These are phyloP conservation scores for Pseudococcus viburni DNA, from an alignment of 2,888 invertebrate species.

Conservation along the genomic window DNA sequence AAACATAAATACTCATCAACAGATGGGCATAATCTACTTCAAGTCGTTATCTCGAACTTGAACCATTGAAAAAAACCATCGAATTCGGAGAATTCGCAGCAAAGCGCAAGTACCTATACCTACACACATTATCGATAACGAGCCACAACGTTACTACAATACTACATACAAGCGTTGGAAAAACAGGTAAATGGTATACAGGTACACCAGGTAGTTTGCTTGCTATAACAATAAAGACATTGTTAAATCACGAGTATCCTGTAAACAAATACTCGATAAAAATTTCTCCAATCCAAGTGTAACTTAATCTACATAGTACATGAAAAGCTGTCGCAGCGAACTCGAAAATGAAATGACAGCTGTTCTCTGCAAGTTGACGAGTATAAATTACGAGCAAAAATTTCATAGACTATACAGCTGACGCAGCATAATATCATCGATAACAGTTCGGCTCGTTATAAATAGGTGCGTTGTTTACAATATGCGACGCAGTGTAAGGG, in stretches of 20 bases:
- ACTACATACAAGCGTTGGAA: too few relatives aligned
- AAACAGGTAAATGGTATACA: neutral
- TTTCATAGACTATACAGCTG: neutral
- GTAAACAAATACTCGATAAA: slow-evolving; percentile 45
- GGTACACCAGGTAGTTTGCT: neutral
- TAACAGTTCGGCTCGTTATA: neutral
- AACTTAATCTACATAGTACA: neutral
- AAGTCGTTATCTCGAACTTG: too few relatives aligned
- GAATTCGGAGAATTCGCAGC: too few relatives aligned
- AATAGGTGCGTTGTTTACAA: neutral
- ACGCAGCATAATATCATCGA: slow-evolving; percentile 13
- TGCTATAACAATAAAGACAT: neutral
- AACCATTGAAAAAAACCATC: too few relatives aligned
- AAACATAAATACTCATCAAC: too few relatives aligned
- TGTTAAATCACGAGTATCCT: neutral
- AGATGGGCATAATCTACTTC: too few relatives aligned
- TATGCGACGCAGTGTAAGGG: neutral
- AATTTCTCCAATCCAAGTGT: slow-evolving; percentile 11
- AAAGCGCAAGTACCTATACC: too few relatives aligned
- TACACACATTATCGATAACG: too few relatives aligned
- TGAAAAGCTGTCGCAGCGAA: slow-evolving; percentile 10
- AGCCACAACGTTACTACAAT: too few relatives aligned
- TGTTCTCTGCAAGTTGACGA: neutral
- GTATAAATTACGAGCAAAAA: neutral
- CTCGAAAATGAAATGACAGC: slow-evolving; percentile 12